phyloP scores from a whole-genome alignment of 2,888 invertebrate genomes.

The Adineta ricciae region DNA sequence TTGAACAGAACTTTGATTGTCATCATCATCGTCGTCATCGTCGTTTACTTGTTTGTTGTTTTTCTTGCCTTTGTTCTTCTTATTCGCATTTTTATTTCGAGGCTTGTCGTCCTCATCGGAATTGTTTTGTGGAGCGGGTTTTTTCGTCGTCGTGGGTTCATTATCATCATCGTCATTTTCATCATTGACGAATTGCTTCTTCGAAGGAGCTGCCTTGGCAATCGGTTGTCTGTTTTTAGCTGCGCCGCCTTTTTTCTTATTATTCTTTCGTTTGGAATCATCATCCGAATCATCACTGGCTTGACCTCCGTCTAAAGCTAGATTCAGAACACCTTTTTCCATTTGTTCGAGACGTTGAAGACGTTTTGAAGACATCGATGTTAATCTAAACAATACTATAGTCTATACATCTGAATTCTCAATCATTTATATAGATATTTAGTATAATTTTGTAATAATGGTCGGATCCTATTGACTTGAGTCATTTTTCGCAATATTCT shows the following conservation, averaged over 20 bases:
- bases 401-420: too few relatives aligned
- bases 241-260: not conserved
- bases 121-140: not conserved
- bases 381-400: not conserved
- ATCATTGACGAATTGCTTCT: not conserved
- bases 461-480: too few relatives aligned
- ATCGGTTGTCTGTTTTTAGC: not conserved
- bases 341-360: not conserved
- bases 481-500: too few relatives aligned
- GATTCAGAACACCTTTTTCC: not conserved
- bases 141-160: not conserved
- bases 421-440: too few relatives aligned
- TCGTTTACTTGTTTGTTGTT: conserved; percentile 19
- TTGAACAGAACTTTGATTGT: not conserved
- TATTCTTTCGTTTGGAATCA: not conserved
- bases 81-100: not conserved
- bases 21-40: not conserved
- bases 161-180: not conserved
- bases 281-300: not conserved
- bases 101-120: not conserved
- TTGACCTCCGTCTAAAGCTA: not conserved
- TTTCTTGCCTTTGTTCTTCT: not conserved
- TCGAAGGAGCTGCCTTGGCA: not conserved
- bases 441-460: too few relatives aligned
- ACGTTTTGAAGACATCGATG: not conserved